Percentiles rank a stretch among this genome's conserved stretches.
Conservation (phyloP, 2,113 vertebrate genomes). For the Bothrops jararaca region DNA sequence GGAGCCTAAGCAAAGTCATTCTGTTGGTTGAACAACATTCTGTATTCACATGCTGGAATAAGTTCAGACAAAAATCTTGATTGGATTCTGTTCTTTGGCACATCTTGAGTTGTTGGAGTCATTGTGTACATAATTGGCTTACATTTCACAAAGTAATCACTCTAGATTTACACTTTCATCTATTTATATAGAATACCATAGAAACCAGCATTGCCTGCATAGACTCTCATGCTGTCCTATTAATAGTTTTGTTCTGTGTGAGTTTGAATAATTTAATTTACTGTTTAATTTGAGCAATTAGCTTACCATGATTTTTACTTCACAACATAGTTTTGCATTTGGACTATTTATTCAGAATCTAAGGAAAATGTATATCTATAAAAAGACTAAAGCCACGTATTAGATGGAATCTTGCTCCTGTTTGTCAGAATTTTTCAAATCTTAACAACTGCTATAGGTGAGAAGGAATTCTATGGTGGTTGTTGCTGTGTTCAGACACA, state of each 20-base stretch:
- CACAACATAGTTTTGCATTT: conserved; percentile 28
- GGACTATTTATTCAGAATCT: neutral
- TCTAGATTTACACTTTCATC: conserved; percentile 45
- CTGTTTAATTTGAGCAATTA: conserved; percentile 36
- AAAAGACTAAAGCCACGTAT: neutral
- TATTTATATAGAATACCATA: conserved; percentile 31
- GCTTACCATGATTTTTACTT: conserved; percentile 29
- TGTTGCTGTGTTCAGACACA: neutral
- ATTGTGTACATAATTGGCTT: conserved; percentile 16
- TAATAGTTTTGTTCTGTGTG: conserved; percentile 44
- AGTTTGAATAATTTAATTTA: conserved; percentile 54
- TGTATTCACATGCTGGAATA: neutral
- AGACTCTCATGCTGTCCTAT: conserved; percentile 39
- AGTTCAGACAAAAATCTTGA: neutral
- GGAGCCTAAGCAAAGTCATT: neutral
- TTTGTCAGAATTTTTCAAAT: neutral
- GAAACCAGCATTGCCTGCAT: conserved; percentile 26
- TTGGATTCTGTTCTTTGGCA: neutral
- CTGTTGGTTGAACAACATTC: neutral
- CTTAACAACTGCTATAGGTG: neutral
- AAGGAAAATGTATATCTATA: neutral
- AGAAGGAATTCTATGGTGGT: neutral
- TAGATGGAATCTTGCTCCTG: neutral
- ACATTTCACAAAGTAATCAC: conserved; percentile 31
- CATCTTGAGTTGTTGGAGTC: neutral